Evolutionary conservation across 2,888 invertebrate species (phyloP).

Genomic region (Plagodis dolabraria): DNA sequence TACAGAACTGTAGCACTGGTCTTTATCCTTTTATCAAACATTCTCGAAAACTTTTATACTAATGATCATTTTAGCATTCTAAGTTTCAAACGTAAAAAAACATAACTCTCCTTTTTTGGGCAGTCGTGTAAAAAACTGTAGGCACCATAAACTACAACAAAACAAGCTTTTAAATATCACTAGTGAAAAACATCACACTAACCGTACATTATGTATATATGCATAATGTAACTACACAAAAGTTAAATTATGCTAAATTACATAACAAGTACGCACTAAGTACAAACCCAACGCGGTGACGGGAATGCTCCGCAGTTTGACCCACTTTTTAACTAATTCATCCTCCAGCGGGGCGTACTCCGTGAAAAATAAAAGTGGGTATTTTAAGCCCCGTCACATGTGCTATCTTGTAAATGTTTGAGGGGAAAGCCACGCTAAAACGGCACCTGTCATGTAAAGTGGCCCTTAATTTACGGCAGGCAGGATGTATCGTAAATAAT

Average conservation of each 20-base stretch:
- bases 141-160: background rate
- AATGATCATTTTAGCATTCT: no score
- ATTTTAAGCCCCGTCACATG: constrained; percentile 43
- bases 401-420: constrained; percentile 39
- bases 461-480: constrained; percentile 29
- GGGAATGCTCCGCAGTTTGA: constrained; percentile 48
- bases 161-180: background rate
- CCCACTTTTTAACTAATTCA: constrained; percentile 74
- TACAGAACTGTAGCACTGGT: no score
- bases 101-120: no score
- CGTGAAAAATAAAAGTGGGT: constrained; percentile 53
- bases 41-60: no score
- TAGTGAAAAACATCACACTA: no score
- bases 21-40: no score
- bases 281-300: constrained; percentile 26
- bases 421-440: constrained; percentile 36
- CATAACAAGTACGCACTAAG: constrained; percentile 38
- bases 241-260: constrained; percentile 51
- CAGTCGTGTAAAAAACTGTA: constrained; percentile 6
- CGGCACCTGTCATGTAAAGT: constrained; percentile 33
- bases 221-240: constrained; percentile 26
- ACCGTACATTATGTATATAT: no score
- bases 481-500: constrained; percentile 16
- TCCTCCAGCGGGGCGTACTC: constrained; percentile 50
- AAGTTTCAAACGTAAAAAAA: background rate